phyloP scores from a whole-genome alignment of 1,140 invertebrate species.

The Monomorium pharaonis region DNA sequence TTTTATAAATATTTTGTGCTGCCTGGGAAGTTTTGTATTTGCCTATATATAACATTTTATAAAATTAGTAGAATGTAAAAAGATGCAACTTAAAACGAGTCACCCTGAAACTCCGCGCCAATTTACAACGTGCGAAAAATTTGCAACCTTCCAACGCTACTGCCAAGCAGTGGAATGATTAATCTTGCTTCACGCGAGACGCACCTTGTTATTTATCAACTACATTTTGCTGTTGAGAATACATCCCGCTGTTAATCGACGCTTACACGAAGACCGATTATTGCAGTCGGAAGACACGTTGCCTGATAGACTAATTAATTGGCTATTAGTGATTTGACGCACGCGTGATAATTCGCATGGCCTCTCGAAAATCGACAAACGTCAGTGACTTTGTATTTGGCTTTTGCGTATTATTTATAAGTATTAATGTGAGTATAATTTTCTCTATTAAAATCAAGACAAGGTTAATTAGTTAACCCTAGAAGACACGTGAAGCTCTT shows the following conservation, averaged over 20 bases:
- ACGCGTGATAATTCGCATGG: slow-evolving; percentile 14
- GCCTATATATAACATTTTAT: neutral
- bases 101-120: neutral
- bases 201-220: slow-evolving; percentile 41
- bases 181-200: slow-evolving; percentile 17
- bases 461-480: too few relatives aligned
- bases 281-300: neutral
- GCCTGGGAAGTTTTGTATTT: too few relatives aligned
- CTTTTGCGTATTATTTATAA: neutral
- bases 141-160: neutral
- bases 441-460: too few relatives aligned
- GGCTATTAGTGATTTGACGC: slow-evolving; percentile 35
- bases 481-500: too few relatives aligned
- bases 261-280: slow-evolving; percentile 52
- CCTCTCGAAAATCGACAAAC: neutral
- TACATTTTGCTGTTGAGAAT: slow-evolving; percentile 23
- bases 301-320: slow-evolving; percentile 44
- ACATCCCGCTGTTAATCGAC: slow-evolving; percentile 30
- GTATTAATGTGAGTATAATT: neutral
- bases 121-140: slow-evolving; percentile 20
- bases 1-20: too few relatives aligned
- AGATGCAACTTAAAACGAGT: neutral
- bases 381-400: neutral
- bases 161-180: slow-evolving; percentile 18
- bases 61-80: neutral